A percentile compares a stretch with the other conserved stretches of the same genome.
Conservation (phyloP, 2,113 vertebrate genomes). For the Elephas maximus region DNA sequence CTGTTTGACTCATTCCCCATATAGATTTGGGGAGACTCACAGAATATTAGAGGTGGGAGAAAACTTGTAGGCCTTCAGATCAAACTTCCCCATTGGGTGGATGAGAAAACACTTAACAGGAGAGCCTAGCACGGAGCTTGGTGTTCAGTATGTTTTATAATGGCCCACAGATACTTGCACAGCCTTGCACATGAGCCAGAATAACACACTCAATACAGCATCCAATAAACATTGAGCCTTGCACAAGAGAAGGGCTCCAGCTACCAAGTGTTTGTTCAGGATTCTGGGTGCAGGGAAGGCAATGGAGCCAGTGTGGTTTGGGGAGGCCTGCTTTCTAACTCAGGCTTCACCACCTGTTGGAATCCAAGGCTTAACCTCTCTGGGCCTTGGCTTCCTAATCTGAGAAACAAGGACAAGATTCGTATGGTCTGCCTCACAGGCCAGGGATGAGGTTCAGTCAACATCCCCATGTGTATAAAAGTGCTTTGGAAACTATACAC, state of each 20-base stretch:
- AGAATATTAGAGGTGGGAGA: background rate
- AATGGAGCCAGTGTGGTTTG: rapidly evolving
- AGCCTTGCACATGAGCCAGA: background rate
- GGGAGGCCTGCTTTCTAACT: background rate
- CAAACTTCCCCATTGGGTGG: background rate
- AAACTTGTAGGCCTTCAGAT: background rate
- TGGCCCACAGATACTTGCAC: rapidly evolving
- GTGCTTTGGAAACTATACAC: background rate
- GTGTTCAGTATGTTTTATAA: background rate
- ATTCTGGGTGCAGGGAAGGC: background rate
- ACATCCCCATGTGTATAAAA: background rate
- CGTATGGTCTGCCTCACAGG: background rate
- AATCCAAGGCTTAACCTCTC: background rate
- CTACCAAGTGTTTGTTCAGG: background rate
- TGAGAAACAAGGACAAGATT: background rate
- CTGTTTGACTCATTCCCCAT: background rate
- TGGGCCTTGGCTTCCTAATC: background rate
- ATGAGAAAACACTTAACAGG: background rate
- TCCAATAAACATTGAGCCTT: rapidly evolving
- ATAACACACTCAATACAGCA: background rate
- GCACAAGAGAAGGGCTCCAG: background rate
- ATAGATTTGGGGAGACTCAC: background rate
- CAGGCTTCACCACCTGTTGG: background rate
- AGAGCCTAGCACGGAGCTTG: too few relatives aligned
- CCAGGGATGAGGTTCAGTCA: background rate